phyloP scores from a whole-genome alignment of 2,113 vertebrate genomes.

The Apaloderma vittatum region DNA sequence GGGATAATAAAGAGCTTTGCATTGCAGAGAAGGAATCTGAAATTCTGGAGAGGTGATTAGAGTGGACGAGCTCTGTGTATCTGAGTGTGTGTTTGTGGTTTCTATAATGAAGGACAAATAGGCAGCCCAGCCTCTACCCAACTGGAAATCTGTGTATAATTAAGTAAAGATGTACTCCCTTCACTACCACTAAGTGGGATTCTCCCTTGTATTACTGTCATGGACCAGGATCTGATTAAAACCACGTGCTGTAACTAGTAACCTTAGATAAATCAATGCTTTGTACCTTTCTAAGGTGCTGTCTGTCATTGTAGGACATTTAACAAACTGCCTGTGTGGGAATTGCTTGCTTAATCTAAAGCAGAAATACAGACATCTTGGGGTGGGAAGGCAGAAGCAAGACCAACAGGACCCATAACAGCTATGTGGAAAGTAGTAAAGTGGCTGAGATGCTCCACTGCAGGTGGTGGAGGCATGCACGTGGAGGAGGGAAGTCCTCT shows the following conservation, averaged over 20 bases:
- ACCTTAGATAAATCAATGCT: slow-evolving; percentile 32
- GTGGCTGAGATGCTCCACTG: not conserved
- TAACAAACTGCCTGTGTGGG: slow-evolving; percentile 35
- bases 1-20: not conserved
- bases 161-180: slow-evolving; percentile 52
- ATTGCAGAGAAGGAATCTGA: not conserved
- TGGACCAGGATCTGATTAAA: slow-evolving; percentile 20
- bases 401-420: not conserved
- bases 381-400: not conserved
- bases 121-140: not conserved
- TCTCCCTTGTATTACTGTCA: slow-evolving; percentile 22
- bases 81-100: not conserved
- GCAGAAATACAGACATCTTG: slow-evolving; percentile 12
- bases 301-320: not conserved
- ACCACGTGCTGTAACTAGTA: slow-evolving; percentile 45
- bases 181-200: slow-evolving; percentile 17
- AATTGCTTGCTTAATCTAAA: slow-evolving; percentile 44
- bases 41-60: not conserved
- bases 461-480: not conserved
- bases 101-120: slow-evolving; percentile 48
- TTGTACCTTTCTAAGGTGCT: slow-evolving; percentile 25
- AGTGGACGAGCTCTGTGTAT: not conserved
- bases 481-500: not conserved
- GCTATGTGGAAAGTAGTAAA: not conserved
- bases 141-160: slow-evolving; percentile 55